Evolutionary conservation across 2,797 vertebrate species (phyloP).

Genomic region (Mus caroli): DNA sequence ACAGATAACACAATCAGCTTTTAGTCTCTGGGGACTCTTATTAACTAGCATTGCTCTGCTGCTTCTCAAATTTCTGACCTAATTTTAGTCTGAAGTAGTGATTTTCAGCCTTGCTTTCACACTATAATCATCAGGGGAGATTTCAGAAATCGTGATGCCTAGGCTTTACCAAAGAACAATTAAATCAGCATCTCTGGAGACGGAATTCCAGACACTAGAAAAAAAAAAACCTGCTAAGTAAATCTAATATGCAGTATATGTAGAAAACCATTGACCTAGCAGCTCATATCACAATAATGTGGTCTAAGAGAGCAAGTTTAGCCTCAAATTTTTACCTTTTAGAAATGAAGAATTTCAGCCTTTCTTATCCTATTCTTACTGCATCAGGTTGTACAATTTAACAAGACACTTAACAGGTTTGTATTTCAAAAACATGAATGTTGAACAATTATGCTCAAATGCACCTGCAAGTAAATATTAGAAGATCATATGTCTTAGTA

Average conservation of each 20-base stretch:
- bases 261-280: neutral
- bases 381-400: slow-evolving; percentile 46
- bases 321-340: slow-evolving; percentile 15
- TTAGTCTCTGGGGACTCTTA: slow-evolving; percentile 25
- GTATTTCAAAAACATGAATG: slow-evolving; percentile 38
- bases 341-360: slow-evolving; percentile 5
- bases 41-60: neutral
- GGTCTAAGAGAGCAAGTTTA: neutral
- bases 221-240: neutral
- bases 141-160: slow-evolving; percentile 45
- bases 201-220: slow-evolving; percentile 11
- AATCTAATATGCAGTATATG: neutral
- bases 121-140: neutral
- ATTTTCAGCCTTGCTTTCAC: slow-evolving; percentile 51
- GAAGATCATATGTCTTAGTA: slow-evolving; percentile 39
- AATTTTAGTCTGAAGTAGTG: slow-evolving; percentile 51
- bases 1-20: slow-evolving; percentile 9
- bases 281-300: neutral
- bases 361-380: neutral
- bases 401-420: slow-evolving; percentile 18
- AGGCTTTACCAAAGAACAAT: slow-evolving; percentile 38
- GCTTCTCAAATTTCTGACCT: slow-evolving; percentile 61
- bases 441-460: slow-evolving; percentile 56
- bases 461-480: neutral
- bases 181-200: slow-evolving; percentile 32